Percentiles rank a stretch among this genome's conserved stretches.
phyloP scores from a whole-genome alignment of 2,113 vertebrate species.

The Boulengeromyrus knoepffleri region DNA sequence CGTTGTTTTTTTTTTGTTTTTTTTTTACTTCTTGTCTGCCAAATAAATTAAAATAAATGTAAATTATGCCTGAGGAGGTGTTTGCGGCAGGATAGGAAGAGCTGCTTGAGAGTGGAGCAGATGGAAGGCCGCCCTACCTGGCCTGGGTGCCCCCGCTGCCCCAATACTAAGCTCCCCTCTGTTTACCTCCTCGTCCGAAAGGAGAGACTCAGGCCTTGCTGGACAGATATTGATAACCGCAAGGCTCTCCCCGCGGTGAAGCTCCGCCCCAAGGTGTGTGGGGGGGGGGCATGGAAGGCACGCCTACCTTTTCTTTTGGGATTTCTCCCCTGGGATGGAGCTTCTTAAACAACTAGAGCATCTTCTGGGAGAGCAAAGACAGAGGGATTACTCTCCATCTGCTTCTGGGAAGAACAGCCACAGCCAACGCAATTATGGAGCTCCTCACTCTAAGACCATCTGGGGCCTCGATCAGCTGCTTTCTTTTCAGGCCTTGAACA shows the following conservation, averaged over 20 bases:
- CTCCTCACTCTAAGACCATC: constrained; percentile 2
- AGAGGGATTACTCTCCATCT: constrained; percentile 21
- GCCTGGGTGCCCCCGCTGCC: background rate
- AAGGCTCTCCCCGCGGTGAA: constrained; percentile 22
- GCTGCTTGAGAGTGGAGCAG: background rate
- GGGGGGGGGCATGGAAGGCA: background rate
- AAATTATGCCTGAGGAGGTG: background rate
- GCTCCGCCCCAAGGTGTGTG: background rate
- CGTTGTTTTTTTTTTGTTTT: background rate
- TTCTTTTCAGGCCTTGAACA: background rate
- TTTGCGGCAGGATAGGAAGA: background rate
- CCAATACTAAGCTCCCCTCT: background rate
- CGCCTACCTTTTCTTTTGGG: constrained; percentile 3
- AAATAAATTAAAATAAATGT: constrained; percentile 13
- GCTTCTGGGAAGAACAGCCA: constrained; percentile 16
- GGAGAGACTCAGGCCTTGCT: background rate
- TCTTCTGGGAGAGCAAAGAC: constrained; percentile 14
- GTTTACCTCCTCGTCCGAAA: background rate
- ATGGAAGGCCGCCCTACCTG: background rate
- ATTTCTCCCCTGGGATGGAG: constrained; percentile 22
- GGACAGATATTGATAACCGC: constrained; percentile 20
- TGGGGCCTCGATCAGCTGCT: background rate
- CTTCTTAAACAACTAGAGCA: constrained; percentile 16
- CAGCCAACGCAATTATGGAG: background rate
- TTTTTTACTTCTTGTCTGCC: background rate